phyloP scores from a whole-genome alignment of 2,113 vertebrate genomes.

The Zosterops japonicus region DNA sequence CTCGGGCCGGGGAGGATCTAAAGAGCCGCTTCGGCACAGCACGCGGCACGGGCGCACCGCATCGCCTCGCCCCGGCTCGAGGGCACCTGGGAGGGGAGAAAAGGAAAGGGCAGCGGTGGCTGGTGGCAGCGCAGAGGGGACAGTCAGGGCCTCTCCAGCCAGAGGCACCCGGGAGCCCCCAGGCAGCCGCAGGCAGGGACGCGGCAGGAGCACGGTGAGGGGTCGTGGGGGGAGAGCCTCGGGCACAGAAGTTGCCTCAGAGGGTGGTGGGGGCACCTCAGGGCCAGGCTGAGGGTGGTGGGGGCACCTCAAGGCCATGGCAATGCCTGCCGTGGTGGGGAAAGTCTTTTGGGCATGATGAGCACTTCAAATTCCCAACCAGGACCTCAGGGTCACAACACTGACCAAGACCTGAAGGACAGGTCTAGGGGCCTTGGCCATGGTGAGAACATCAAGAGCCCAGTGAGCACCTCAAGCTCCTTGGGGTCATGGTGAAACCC shows the following conservation, averaged over 20 bases:
- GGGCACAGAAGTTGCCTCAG: background rate
- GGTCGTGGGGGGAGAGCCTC: fast-evolving
- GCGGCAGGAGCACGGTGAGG: background rate
- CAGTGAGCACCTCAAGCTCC: background rate
- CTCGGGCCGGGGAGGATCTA: slow-evolving; percentile 48
- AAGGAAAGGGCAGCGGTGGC: slow-evolving; percentile 52
- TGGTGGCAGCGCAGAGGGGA: background rate
- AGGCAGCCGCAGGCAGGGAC: background rate
- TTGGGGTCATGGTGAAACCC: background rate
- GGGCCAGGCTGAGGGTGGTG: background rate
- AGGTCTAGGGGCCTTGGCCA: background rate
- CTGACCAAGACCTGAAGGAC: background rate
- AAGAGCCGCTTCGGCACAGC: slow-evolving; percentile 28
- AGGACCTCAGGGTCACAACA: fast-evolving
- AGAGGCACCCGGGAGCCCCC: background rate
- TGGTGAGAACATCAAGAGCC: background rate
- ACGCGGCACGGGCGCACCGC: slow-evolving; percentile 37
- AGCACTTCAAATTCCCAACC: background rate
- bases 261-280: background rate
- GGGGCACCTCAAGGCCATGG: background rate
- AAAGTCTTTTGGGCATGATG: background rate
- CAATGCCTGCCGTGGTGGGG: fast-evolving
- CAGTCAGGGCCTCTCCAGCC: background rate
- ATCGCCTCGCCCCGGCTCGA: slow-evolving; percentile 52
- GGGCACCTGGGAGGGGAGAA: slow-evolving; percentile 58